Evolutionary conservation across 1,140 invertebrate genomes (phyloP), one percentile per base, ranked within the genome.

Genomic region (Pentalonia nigronervosa): DNA sequence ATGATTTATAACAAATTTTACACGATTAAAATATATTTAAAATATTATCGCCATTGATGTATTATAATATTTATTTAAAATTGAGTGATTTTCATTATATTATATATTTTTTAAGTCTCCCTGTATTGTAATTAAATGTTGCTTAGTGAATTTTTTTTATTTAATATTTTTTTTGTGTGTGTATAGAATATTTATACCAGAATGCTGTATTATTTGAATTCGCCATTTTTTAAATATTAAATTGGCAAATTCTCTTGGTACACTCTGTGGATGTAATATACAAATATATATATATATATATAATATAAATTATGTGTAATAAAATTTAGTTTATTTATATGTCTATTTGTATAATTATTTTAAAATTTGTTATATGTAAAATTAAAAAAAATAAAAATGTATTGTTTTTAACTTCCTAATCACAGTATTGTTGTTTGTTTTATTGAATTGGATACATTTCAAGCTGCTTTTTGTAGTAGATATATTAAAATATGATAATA

Each of bases 1-100:
- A 83, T 36, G 14, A 34, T 34, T 81, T 36, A n/a, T 14, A 67
- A 21, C 17, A 83, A 81, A 36, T 14, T 41, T 21, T 53, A 53
- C 23, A 7, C 7, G 50, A 21, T 34, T 36, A 34, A 36, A 34
- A 17, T 36, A 83, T 36, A 83, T 36, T 21, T 34, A 36, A 83
- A 83, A 83, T 81, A 83, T 83, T 83, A 36, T 83, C 76, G 76
- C 76, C 76, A 83, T 83, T 83, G 34, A 83, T 83, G 76, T 83
- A 83, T 83, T 83, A 34, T 83, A 83, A 21, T 83, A 83, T 83
- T 83, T 83, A 83, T 83, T 21, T 83, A 36, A 36, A 83, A 36
- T 83, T n/a, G 60, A n/a, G 11, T 76, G 30, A 76, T 34, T 76
- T 17, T n/a, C 30, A 17, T 76, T 76, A 76, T n/a, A 76, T 67